Evolutionary conservation across 2,888 invertebrate genomes (phyloP), one percentile per base, ranked within the genome.

Genomic region (Hirtodrosophila duncani): DNA sequence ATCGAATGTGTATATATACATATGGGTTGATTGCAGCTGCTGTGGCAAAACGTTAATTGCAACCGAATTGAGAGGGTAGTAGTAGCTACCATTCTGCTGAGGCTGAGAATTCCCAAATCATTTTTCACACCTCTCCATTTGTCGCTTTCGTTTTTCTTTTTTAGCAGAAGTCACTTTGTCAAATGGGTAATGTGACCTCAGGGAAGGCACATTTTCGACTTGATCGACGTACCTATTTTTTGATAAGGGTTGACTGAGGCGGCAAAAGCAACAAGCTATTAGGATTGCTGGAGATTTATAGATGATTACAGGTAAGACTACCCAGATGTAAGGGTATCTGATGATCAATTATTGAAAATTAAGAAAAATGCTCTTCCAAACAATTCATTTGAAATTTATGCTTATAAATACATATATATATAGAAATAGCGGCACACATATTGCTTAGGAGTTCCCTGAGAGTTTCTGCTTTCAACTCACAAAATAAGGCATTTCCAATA

Each of bases 11-110:
- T 24, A 4, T 39, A 39, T 14, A 4, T 10, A 6, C 21, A 30
- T 38, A 38, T 24, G 11, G 57, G 41, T 55, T 74, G 61, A 74
- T 79, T 72, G 75, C 71, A 79, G 79, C 67, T 79, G 79, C 56
- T 52, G 38, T 17, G 29, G 27, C n/a, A n/a, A n/a, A 24, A 17
- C 63, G 52, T 69, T 71, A 71, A 78, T 78, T 71, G 79, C 67
- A 67, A 41, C 46, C 8, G 16, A 30, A n/a, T 13, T 8, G 8
- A 1, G n/a, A 6, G n/a, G 20, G 14, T n/a, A 18, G 13, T 11
- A 9, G 14, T 21, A 6, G 10, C 24, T 3, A 5, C 13, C 11
- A 14, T 27, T 18, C 18, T 5, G 4, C 6, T 29, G 8, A 21
- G 14, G 17, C 6, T 29, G 8, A 21, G 14, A 11, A 3, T 14